phyloP scores from a whole-genome alignment of 2,888 invertebrate genomes.

The Allophyes oxyacanthae region DNA sequence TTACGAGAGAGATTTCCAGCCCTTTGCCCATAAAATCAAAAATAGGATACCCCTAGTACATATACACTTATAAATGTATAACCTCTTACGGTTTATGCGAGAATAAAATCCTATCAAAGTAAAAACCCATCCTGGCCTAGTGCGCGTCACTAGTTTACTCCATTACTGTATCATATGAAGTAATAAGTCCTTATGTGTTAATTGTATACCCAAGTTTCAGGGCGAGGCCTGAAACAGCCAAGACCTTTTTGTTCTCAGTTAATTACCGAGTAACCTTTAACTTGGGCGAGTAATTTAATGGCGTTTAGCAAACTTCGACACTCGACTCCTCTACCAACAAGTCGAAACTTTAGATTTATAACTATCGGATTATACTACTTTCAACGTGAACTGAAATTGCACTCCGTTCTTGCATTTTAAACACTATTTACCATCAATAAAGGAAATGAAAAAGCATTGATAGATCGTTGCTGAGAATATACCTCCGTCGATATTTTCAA shows the following conservation, averaged over 20 bases:
- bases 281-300: constrained; percentile 62
- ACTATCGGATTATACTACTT: constrained; percentile 31
- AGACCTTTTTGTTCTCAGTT: constrained; percentile 59
- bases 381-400: constrained; percentile 21
- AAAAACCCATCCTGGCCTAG: constrained; percentile 18
- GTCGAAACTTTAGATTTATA: constrained; percentile 51
- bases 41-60: constrained; percentile 14
- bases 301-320: constrained; percentile 67
- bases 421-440: constrained; percentile 25
- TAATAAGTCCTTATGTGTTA: constrained; percentile 23
- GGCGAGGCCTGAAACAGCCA: constrained; percentile 46
- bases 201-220: constrained; percentile 36
- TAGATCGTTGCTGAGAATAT: constrained; percentile 34
- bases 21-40: constrained; percentile 25
- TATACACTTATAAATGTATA: no score
- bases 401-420: constrained; percentile 11
- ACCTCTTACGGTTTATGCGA: background rate
- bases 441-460: constrained; percentile 42
- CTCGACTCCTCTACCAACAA: constrained; percentile 49
- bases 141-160: constrained; percentile 17
- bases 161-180: constrained; percentile 7
- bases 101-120: constrained; percentile 36
- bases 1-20: constrained; percentile 17
- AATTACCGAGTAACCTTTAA: constrained; percentile 63
- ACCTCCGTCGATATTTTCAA: constrained; percentile 20